Conservation (phyloP, 2,888 invertebrate species). For the Perdita meconis region DNA sequence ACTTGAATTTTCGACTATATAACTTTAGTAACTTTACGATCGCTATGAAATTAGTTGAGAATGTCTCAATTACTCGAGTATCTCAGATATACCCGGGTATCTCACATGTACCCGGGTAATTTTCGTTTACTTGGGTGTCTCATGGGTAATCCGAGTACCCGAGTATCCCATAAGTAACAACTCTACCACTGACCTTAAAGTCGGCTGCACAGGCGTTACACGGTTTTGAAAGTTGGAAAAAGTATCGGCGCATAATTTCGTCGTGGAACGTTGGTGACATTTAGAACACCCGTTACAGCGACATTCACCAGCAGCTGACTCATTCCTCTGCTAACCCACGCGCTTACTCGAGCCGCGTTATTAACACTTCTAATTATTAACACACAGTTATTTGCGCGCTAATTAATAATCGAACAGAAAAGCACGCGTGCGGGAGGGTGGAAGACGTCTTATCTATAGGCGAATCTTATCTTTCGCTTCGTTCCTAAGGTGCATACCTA, state of each 20-base stretch:
- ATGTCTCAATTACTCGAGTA: too few species aligned
- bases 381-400: slow-evolving; percentile 59
- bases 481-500: slow-evolving; percentile 45
- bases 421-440: slow-evolving; percentile 9
- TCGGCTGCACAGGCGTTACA: slow-evolving; percentile 42
- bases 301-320: slow-evolving; percentile 64
- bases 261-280: slow-evolving; percentile 72
- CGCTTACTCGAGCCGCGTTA: slow-evolving; percentile 44
- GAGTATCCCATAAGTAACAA: too few species aligned
- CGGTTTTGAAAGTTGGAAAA: slow-evolving; percentile 64
- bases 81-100: too few species aligned
- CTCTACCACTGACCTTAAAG: slow-evolving; percentile 60
- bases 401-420: slow-evolving; percentile 61
- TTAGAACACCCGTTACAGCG: slow-evolving; percentile 73
- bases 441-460: slow-evolving; percentile 51
- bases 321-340: slow-evolving; percentile 36
- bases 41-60: too few species aligned
- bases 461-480: slow-evolving; percentile 49
- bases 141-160: too few species aligned
- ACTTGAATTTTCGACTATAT: too few species aligned
- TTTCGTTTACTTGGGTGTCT: too few species aligned
- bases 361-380: slow-evolving; percentile 71
- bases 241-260: slow-evolving; percentile 64
- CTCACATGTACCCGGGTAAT: too few species aligned
- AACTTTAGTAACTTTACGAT: too few species aligned